Base-by-base conservation (phyloP, 2,888 invertebrate genomes). In the Acrobasis repandana region DNA sequence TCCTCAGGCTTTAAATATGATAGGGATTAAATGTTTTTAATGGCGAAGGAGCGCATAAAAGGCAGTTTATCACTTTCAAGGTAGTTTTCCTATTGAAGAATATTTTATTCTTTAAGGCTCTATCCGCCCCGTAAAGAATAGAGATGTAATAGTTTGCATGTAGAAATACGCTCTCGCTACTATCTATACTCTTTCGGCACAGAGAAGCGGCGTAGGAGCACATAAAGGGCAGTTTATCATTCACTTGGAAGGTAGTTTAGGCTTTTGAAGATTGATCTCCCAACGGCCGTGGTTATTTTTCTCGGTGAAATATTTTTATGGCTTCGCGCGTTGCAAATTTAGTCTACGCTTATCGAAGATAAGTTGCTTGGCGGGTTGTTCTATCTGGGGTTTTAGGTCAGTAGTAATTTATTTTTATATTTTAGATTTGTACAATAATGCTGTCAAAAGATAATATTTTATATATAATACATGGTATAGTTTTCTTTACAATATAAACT, bases 161-260 rank as follows among this genome's bases (percentile, higher is more conserved):
- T n/a, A n/a, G 14, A n/a, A 15, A 6, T 15, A 9, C 51, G 34
- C 33, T 34, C 15, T 34, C 51, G 33, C 34, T n/a, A n/a, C n/a
- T n/a, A n/a, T n/a, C n/a, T n/a, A n/a, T n/a, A n/a, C n/a, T 1
- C n/a, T 43, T 43, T 43, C 43, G 2, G 4, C 10, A 6, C 10
- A 43, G n/a, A n/a, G 6, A 14, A 43, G 43, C 43, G 33, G 34
- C 34, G 34, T 15, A 34, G 51, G 10, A 51, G 15, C 51, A 83
- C 80, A 86, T 85, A 86, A 83, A 82, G 79, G 79, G 67, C 77
- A 79, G 84, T 88, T 88, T 88, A 88, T 87, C 85, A 87, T 86
- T 82, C 81, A 76, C 82, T 83, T 77, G 66, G 76, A 80, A 76
- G 77, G 83, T 80, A 82, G 82, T 86, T 82, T 85, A 84, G 77